These are phyloP conservation scores for Alsophila aescularia DNA, from an alignment of 2,888 invertebrate species.

Conservation along the genomic window DNA sequence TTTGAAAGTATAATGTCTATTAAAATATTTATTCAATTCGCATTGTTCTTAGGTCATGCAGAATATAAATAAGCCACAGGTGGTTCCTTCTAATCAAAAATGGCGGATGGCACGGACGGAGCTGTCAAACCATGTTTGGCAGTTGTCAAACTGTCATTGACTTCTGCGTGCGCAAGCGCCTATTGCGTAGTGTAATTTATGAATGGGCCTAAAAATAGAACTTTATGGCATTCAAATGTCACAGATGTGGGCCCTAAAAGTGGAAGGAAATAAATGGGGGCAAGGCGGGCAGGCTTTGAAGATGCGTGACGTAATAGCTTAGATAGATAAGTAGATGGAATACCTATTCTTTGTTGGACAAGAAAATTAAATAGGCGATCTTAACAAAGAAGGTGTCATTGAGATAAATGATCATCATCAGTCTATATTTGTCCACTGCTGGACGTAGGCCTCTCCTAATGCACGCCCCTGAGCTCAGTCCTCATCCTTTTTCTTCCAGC, in stretches of 20 bases:
- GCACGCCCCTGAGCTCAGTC: too few relatives aligned
- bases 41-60: constrained; percentile 24
- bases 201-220: constrained; percentile 25
- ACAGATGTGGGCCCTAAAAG: constrained; percentile 11
- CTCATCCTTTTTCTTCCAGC: too few relatives aligned
- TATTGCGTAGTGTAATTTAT: constrained; percentile 33
- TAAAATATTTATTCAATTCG: constrained; percentile 24
- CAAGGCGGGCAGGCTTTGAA: constrained; percentile 9
- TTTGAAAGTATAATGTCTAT: constrained; percentile 8
- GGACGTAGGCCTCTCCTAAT: too few relatives aligned
- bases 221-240: constrained; percentile 19
- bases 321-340: too few relatives aligned
- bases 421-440: too few relatives aligned
- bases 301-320: neutral
- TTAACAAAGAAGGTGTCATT: too few relatives aligned
- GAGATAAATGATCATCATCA: too few relatives aligned
- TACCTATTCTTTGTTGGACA: too few relatives aligned
- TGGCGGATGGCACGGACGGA: constrained; percentile 27
- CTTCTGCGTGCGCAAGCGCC: constrained; percentile 22
- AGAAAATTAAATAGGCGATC: too few relatives aligned
- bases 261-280: constrained; percentile 6
- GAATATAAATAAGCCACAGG: constrained; percentile 26
- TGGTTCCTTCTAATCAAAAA: constrained; percentile 15
- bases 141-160: constrained; percentile 71
- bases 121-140: constrained; percentile 66